Evolutionary conservation across 2,113 vertebrate genomes (phyloP), one percentile per base, ranked within the genome.

Genomic region (Chaetorhynchus papuensis): DNA sequence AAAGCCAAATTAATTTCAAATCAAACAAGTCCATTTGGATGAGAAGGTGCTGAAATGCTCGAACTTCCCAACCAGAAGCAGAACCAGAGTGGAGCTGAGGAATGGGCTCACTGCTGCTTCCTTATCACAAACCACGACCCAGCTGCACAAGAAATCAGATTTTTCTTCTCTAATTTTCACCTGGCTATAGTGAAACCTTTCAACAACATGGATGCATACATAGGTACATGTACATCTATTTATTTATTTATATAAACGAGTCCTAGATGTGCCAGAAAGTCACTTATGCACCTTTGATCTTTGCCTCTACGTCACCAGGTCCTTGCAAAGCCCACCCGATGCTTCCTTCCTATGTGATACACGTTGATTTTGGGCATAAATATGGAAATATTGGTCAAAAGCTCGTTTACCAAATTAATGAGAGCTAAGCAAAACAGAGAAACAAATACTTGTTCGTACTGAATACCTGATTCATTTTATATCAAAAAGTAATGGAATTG

Each of bases 211-310:
- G 16, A 19, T 17, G 5, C 6, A 19, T 1, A 8, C 10, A 30
- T 37, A 59, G 0, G 41, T 2, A 11, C 4, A 27, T 13, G 24
- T 23, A 9, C 23, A 12, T n/a, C n/a, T 16, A 31, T 8, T 66
- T 37, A 27, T 5, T 14, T 13, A 10, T 28, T 76, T n/a, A 42
- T 1, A 1, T 4, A 13, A 0, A 0, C 3, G 19, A 61, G 41
- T 39, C 47, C 47, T 49, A 33, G 26, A 7, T 5, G 49, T 41
- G 71, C 60, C 72, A 49, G 15, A 31, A 74, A n/a, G 72, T 22
- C 68, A 49, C 44, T 52, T 3, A 2, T 0, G 19, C 16, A 22
- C 31, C 35, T 57, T 33, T 33, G 35, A 27, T 60, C 65, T 53
- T 15, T 42, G 33, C 69, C 64, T 11, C 37, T 15, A 6, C 57